A percentile compares a stretch with the other conserved stretches of the same genome.
Evolutionary conservation across 2,113 vertebrate species (phyloP).

Genomic region (Glaucomys volans): DNA sequence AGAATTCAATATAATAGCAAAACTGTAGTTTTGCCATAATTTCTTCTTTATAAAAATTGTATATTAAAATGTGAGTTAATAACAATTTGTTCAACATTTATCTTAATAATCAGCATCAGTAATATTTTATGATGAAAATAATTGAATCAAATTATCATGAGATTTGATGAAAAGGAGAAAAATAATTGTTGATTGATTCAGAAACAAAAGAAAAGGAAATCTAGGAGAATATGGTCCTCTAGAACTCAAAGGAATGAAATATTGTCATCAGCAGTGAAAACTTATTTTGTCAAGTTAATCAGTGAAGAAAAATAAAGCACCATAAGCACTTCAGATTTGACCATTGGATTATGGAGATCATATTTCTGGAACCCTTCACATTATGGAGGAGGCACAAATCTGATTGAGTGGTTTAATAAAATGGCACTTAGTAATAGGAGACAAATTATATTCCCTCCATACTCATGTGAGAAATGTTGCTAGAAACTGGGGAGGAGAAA

Average conservation of each 20-base stretch:
- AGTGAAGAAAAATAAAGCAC: not conserved
- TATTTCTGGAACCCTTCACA: not conserved
- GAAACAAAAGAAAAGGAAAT: not conserved
- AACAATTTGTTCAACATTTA: not conserved
- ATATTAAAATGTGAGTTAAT: not conserved
- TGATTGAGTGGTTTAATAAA: not conserved
- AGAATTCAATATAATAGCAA: not conserved
- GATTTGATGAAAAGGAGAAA: not conserved
- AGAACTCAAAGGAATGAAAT: not conserved
- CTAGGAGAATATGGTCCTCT: not conserved
- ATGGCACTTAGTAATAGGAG: not conserved
- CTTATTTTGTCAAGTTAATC: not conserved
- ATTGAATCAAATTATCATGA: not conserved
- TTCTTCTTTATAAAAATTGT: not conserved
- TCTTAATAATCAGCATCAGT: not conserved
- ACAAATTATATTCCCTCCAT: not conserved
- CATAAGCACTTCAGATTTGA: not conserved
- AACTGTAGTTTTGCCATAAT: not conserved
- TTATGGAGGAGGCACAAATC: not conserved
- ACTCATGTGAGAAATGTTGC: not conserved
- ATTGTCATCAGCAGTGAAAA: not conserved
- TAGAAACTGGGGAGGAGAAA: not conserved
- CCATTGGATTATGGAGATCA: not conserved
- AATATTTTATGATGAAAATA: not conserved
- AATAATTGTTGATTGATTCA: not conserved